Evolutionary conservation across 2,797 vertebrate species (phyloP), one percentile per base, ranked within the genome.

Genomic region (Coranthus polyacanthus): DNA sequence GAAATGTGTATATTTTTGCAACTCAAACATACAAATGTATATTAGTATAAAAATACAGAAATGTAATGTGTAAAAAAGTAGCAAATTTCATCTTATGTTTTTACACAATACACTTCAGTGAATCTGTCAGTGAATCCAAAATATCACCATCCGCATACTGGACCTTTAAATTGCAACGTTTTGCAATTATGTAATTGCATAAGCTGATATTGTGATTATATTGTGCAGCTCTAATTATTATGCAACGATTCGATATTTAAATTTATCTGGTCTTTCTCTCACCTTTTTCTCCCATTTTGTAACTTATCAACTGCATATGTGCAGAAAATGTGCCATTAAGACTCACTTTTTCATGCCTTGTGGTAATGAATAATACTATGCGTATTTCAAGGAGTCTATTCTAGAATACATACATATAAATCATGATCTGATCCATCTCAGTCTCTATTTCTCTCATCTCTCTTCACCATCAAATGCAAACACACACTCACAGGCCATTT

Each of bases 391-490:
- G 68, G 29, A 39, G 4, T 49, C 43, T 49, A 24, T 17, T 70
- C 12, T 8, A 36, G 26, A 70, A 62, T 61, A 74, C 79, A 63
- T 78, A 36, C 78, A 81, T 68, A 63, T 59, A 80, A 86, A 83
- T 86, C 75, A 67, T 47, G 18, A 80, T 70, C 53, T 69, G 47
- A 73, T 71, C 56, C 54, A 59, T 72, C 68, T 75, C 43, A 58
- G 43, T 73, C 53, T 64, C 47, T 1, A 16, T 70, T 54, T 75
- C 46, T 82, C 15, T 61, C 38, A 43, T 54, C 21, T 50, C 29
- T 38, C 63, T 50, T 29, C 26, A 17, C 20, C 41, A 66, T 57
- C 69, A 69, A 61, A 79, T 51, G 55, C 38, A 79, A 74, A 80
- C 53, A 68, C 37, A 71, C 20, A 11, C 38, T 18, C 54, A 76